Percentiles rank a stretch among this genome's conserved stretches.
These are phyloP conservation scores for Balearica regulorum DNA, from an alignment of 2,797 vertebrate genomes.

Conservation along the genomic window DNA sequence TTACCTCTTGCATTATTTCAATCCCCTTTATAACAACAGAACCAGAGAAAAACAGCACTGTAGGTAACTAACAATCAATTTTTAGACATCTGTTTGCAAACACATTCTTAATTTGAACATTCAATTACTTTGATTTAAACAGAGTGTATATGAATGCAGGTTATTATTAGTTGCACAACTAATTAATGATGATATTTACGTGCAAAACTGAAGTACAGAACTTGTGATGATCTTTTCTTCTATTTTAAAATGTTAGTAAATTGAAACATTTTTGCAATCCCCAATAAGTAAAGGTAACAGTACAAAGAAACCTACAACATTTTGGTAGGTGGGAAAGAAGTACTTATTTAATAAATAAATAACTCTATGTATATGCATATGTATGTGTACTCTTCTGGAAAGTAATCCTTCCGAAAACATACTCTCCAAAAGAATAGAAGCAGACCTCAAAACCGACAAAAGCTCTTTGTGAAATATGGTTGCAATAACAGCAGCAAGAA, in stretches of 20 bases:
- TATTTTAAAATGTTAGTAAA: background rate
- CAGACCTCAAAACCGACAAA: background rate
- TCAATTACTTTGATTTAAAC: slow-evolving; percentile 4
- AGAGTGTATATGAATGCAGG: background rate
- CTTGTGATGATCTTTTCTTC: background rate
- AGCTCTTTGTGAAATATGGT: background rate
- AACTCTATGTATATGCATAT: background rate
- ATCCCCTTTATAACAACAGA: background rate
- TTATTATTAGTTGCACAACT: background rate
- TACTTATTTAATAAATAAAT: background rate
- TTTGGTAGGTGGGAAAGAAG: background rate
- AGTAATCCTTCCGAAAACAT: background rate
- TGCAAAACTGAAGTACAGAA: background rate
- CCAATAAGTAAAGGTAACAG: background rate
- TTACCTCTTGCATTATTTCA: slow-evolving; percentile 6
- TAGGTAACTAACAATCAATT: background rate
- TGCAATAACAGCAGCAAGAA: background rate
- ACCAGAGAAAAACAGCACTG: background rate
- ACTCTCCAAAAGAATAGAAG: background rate
- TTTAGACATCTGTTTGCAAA: slow-evolving; percentile 12
- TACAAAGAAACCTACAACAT: background rate
- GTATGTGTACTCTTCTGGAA: background rate
- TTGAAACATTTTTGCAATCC: background rate
- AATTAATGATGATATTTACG: background rate
- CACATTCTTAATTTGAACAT: background rate